Evolutionary conservation across 2,888 invertebrate species (phyloP).

Genomic region (Plagiodera versicolora): DNA sequence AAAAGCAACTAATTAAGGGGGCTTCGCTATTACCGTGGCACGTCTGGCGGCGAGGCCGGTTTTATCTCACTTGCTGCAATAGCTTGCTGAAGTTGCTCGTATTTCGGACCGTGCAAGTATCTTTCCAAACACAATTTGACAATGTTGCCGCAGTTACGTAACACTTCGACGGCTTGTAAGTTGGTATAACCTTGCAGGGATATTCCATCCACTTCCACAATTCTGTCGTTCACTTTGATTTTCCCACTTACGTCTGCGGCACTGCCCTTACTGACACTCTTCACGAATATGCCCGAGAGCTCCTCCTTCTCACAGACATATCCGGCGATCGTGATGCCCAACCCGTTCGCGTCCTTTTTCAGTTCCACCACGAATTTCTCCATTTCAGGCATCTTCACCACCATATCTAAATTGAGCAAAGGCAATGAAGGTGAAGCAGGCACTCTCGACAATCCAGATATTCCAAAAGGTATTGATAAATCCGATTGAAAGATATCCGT

Average conservation of each 20-base stretch:
- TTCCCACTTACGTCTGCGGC: constrained; percentile 92
- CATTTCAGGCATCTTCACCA: constrained; percentile 82
- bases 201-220: constrained; percentile 95
- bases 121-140: constrained; percentile 89
- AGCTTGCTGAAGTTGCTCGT: constrained; percentile 84
- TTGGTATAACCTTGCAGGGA: constrained; percentile 95
- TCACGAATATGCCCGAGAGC: constrained; percentile 97
- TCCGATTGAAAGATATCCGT: constrained; percentile 51
- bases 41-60: constrained; percentile 60
- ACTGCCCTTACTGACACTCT: constrained; percentile 95
- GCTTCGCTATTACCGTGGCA: constrained; percentile 58
- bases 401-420: constrained; percentile 56
- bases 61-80: constrained; percentile 80
- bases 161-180: constrained; percentile 94
- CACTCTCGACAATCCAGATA: constrained; percentile 47
- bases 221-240: constrained; percentile 96
- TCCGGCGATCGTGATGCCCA: constrained; percentile 94
- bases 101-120: constrained; percentile 87
- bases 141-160: constrained; percentile 89
- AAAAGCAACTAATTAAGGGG: constrained; percentile 43
- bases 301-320: constrained; percentile 99
- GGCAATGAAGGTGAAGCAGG: constrained; percentile 56
- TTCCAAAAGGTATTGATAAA: constrained; percentile 46
- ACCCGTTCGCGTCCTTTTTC: constrained; percentile 88
- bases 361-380: constrained; percentile 93